A percentile compares a stretch with the other conserved stretches of the same genome.
These are phyloP conservation scores for Anthoscopus minutus DNA, from an alignment of 2,113 vertebrate species.

Conservation along the genomic window DNA sequence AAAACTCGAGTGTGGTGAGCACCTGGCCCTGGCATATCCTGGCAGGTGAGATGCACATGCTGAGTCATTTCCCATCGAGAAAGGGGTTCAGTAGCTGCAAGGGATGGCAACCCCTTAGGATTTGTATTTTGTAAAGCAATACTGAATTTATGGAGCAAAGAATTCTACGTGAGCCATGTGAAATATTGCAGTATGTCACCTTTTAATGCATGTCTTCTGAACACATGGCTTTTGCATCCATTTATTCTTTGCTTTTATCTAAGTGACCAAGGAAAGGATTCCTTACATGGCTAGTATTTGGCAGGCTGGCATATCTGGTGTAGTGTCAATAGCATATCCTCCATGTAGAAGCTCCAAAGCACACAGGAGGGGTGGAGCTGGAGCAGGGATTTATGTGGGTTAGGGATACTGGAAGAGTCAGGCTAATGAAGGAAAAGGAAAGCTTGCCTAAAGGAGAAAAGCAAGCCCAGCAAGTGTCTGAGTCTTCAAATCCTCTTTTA, in stretches of 20 bases:
- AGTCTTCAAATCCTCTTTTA: constrained; percentile 23
- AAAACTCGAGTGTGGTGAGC: not conserved
- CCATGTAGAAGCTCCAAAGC: not conserved
- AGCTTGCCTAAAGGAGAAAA: not conserved
- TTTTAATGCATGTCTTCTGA: accelerated
- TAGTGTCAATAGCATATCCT: not conserved
- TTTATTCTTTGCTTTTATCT: not conserved
- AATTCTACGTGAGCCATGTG: not conserved
- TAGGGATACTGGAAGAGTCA: not conserved
- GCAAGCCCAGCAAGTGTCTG: not conserved
- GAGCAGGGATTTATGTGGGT: not conserved
- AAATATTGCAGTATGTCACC: not conserved
- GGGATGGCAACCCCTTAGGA: not conserved
- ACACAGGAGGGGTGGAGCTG: not conserved
- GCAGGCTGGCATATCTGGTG: not conserved
- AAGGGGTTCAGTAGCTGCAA: not conserved
- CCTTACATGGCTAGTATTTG: not conserved
- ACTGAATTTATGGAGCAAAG: not conserved
- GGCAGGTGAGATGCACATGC: not conserved
- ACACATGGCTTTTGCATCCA: accelerated
- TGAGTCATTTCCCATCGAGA: not conserved
- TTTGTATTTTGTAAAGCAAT: not conserved
- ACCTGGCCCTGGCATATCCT: not conserved
- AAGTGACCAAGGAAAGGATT: not conserved
- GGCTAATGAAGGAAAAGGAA: not conserved